These are phyloP conservation scores for Rhadina sibilatrix DNA, from an alignment of 2,113 vertebrate species.

Conservation along the genomic window DNA sequence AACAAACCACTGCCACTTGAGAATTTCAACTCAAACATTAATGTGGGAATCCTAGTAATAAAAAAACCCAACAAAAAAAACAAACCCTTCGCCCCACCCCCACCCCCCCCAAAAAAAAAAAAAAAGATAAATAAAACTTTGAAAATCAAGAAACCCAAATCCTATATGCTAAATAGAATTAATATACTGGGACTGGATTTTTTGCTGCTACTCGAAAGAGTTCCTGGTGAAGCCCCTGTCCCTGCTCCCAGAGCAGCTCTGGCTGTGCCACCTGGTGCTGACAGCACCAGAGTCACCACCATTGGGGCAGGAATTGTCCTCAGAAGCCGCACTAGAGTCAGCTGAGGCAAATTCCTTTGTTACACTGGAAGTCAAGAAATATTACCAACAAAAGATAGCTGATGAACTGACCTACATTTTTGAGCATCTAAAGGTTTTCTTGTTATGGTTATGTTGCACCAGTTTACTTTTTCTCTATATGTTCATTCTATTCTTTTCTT, in stretches of 20 bases:
- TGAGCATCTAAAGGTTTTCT: background rate
- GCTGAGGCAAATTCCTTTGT: background rate
- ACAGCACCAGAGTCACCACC: background rate
- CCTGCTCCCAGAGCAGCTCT: background rate
- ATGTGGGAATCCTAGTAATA: background rate
- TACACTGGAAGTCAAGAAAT: background rate
- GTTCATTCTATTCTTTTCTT: background rate
- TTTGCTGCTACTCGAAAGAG: background rate
- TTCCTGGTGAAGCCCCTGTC: background rate
- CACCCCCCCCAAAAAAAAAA: background rate
- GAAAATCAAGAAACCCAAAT: background rate
- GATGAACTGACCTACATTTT: background rate
- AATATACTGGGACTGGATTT: background rate
- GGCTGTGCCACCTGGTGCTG: background rate
- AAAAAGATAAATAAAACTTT: background rate
- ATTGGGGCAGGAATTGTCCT: rapidly evolving
- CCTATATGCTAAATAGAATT: background rate
- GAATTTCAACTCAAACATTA: background rate
- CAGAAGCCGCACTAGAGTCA: background rate
- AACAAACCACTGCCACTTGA: background rate
- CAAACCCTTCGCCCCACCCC: background rate
- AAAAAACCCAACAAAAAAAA: background rate
- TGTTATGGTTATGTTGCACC: background rate
- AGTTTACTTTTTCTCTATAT: background rate
- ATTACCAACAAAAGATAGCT: background rate